Percentiles rank a stretch among this genome's conserved stretches.
Conservation (phyloP, 2,797 vertebrate genomes). For the Denticeps clupeoides region DNA sequence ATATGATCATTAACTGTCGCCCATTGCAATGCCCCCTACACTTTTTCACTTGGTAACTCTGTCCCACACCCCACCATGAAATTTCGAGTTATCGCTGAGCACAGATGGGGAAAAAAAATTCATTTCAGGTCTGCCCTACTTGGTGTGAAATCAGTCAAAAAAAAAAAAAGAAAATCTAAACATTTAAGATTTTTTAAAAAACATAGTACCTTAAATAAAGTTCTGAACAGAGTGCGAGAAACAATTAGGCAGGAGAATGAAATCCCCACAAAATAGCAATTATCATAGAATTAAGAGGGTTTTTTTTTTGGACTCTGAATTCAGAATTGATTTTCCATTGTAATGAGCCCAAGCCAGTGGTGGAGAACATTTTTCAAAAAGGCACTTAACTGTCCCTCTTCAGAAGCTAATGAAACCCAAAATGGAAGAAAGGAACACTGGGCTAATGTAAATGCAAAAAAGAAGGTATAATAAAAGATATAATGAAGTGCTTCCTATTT, state of each 20-base stretch:
- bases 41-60: no score
- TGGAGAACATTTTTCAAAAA: constrained; percentile 70
- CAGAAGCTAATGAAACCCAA: constrained; percentile 98
- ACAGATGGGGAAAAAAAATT: no score
- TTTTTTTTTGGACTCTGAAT: constrained; percentile 49
- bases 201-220: constrained; percentile 17
- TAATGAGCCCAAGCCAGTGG: constrained; percentile 62
- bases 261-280: constrained; percentile 51
- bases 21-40: no score
- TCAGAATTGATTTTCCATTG: constrained; percentile 65
- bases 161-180: neutral
- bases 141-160: neutral
- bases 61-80: no score
- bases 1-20: no score
- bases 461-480: constrained; percentile 98
- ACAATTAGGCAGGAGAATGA: constrained; percentile 40
- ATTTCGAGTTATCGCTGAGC: neutral
- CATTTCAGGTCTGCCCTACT: neutral
- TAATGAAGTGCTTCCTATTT: constrained; percentile 99
- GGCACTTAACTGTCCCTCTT: constrained; percentile 67
- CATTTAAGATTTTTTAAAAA: constrained; percentile 7
- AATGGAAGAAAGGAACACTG: constrained; percentile 96
- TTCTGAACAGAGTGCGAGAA: constrained; percentile 40
- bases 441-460: constrained; percentile 98
- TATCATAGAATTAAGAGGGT: constrained; percentile 59